A percentile compares a stretch with the other conserved stretches of the same genome.
phyloP scores from a whole-genome alignment of 2,888 invertebrate species.

The Cephus nigrinus region DNA sequence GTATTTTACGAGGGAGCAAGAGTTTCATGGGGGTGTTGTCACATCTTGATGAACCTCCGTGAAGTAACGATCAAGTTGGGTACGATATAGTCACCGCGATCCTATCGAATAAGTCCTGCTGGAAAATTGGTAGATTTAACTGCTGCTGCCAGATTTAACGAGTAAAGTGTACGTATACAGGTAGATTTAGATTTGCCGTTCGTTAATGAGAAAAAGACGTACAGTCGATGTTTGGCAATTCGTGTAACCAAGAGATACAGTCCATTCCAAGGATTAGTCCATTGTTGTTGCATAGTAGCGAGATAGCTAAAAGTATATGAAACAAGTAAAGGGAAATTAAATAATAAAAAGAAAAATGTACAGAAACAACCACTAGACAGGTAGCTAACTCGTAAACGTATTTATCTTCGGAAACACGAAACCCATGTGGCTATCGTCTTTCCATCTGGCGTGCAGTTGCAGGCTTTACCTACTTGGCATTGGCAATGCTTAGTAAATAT shows the following conservation, averaged over 20 bases:
- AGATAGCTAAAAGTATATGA: constrained; percentile 12
- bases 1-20: constrained; percentile 63
- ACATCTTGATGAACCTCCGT: constrained; percentile 66
- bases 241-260: neutral
- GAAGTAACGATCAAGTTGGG: constrained; percentile 55
- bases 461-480: constrained; percentile 1
- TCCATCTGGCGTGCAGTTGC: neutral
- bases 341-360: neutral
- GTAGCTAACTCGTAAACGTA: constrained; percentile 13
- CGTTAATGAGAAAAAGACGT: neutral
- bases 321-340: constrained; percentile 6
- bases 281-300: neutral
- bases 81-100: neutral
- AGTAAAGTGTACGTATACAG: neutral
- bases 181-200: neutral
- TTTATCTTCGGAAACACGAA: constrained; percentile 33
- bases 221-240: neutral
- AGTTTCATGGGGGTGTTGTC: constrained; percentile 66
- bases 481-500: constrained; percentile 2
- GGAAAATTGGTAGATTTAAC: neutral
- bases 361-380: neutral
- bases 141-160: neutral
- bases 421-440: constrained; percentile 18
- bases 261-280: neutral
- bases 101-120: neutral